Evolutionary conservation across 2,113 vertebrate species (phyloP), one percentile per base, ranked within the genome.

Genomic region (Burhinus bistriatus): DNA sequence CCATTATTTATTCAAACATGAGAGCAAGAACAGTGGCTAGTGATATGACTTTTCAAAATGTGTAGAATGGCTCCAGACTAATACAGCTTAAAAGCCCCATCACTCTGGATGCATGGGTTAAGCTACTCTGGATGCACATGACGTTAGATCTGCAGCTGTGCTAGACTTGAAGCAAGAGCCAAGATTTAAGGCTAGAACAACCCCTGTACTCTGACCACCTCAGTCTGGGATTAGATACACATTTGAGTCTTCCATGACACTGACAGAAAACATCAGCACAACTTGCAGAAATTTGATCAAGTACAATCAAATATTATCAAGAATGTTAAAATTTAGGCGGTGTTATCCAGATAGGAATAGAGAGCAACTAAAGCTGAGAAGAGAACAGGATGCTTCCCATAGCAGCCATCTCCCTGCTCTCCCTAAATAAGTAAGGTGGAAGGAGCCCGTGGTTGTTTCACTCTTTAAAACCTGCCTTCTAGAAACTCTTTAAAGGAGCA

Each of bases 51-150:
- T 80, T 40, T 21, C 77, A 72, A 68, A 58, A 64, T 3, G 19
- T 7, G 22, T 18, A 27, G 26, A 77, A 71, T 9, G 19, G 78
- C 38, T 82, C 29, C 25, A 69, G 38, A 20, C 7, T 26, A 66
- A 23, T 5, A 23, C 8, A 34, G 32, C 32, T 68, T 25, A 52
- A 87, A 16, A 36, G 9, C 38, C 12, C 40, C 38, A 49, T 12
- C 2, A 0, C 59, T 34, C 38, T 42, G 59, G 38, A 32, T 25
- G 2, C 1, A 3, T 5, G 21, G 27, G 38, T 40, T 49, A 54
- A 81, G 21, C 19, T 64, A 7, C 44, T 58, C 9, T 34, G 27
- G 34, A 54, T 47, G 19, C 3, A 5, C 42, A 68, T 9, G 42
- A 5, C 0, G 2, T 54, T 8, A 59, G 15, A 65, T 7, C 36